These are phyloP conservation scores for Halocynthia aurantium DNA, from an alignment of 23 tunicate genomes.

Conservation along the genomic window DNA sequence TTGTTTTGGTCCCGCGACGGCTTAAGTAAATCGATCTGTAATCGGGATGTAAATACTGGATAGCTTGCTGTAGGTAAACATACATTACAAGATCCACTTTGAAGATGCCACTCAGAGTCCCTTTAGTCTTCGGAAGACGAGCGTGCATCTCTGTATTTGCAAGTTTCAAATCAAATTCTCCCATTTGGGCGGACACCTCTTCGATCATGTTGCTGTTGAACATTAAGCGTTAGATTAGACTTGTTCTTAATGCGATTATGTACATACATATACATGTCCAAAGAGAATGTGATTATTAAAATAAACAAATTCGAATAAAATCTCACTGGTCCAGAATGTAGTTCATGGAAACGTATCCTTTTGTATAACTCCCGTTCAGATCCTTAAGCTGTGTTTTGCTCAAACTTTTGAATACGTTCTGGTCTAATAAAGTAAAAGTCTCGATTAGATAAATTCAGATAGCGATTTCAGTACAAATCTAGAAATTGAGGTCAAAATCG, in stretches of 20 bases:
- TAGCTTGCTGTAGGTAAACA: neutral
- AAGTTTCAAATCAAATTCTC: neutral
- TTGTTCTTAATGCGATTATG: neutral
- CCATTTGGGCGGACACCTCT: slow-evolving; percentile 15
- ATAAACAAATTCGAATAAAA: too few species aligned
- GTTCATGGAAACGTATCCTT: neutral
- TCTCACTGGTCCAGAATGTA: slow-evolving; percentile 16
- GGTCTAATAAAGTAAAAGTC: slow-evolving; percentile 3
- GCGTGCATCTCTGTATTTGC: neutral
- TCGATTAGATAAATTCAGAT: neutral
- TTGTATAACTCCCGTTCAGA: slow-evolving; percentile 8
- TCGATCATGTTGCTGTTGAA: slow-evolving; percentile 13
- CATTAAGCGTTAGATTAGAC: too few species aligned
- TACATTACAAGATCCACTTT: neutral
- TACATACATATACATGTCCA: neutral
- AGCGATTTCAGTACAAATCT: too few species aligned
- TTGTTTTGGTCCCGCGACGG: too few species aligned
- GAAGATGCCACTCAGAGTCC: neutral
- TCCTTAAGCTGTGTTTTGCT: neutral
- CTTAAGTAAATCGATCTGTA: neutral
- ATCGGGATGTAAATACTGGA: neutral
- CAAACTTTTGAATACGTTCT: slow-evolving; percentile 18
- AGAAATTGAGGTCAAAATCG: too few species aligned
- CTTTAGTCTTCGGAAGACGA: slow-evolving; percentile 5
- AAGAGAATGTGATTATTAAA: neutral